A percentile compares a stretch with the other conserved stretches of the same genome.
Evolutionary conservation across 2,888 invertebrate genomes (phyloP).

Genomic region (Drosophila subsilvestris): DNA sequence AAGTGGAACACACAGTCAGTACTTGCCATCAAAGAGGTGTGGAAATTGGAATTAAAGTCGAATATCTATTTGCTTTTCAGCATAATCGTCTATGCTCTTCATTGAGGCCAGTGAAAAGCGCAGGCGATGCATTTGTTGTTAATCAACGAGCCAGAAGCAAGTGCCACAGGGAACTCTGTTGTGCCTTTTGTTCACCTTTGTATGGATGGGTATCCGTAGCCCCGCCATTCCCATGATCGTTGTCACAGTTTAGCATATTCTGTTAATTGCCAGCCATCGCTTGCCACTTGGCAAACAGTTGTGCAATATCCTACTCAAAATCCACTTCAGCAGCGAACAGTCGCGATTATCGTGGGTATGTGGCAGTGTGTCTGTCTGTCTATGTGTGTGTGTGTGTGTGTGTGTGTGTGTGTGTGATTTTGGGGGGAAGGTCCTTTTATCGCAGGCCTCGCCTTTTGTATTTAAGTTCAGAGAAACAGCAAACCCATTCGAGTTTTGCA

Average conservation of each 20-base stretch:
- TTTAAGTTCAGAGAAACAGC: conserved; percentile 61
- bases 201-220: conserved; percentile 16
- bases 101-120: conserved; percentile 23
- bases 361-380: background rate
- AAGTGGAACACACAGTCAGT: conserved; percentile 7
- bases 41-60: background rate
- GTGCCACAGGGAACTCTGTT: conserved; percentile 9
- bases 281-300: conserved; percentile 60
- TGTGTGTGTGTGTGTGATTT: conserved; percentile 17
- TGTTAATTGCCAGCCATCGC: conserved; percentile 72
- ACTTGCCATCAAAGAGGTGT: too few species aligned
- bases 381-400: conserved; percentile 19
- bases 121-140: conserved; percentile 35
- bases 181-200: background rate
- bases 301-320: conserved; percentile 57
- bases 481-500: conserved; percentile 52
- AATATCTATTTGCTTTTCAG: too few species aligned
- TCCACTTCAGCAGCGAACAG: conserved; percentile 57
- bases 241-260: conserved; percentile 56
- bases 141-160: conserved; percentile 27
- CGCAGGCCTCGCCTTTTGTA: conserved; percentile 53
- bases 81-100: background rate
- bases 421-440: conserved; percentile 33
- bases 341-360: conserved; percentile 60
- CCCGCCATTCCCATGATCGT: conserved; percentile 12